Percentiles rank a stretch among this genome's conserved stretches.
Evolutionary conservation across 2,888 invertebrate species (phyloP).

Genomic region (Lycophotia porphyrea): DNA sequence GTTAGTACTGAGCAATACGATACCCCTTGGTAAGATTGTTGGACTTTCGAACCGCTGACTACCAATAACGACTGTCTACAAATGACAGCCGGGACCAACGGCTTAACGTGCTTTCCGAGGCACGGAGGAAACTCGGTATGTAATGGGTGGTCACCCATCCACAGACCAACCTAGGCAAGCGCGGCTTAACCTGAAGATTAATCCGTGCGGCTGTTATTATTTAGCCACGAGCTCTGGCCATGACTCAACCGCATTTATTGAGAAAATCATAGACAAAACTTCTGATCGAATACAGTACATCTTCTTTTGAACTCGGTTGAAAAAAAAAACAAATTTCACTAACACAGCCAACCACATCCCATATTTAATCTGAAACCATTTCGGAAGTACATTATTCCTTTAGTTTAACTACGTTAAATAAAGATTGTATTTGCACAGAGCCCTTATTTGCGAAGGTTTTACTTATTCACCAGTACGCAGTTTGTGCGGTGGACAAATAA

Average conservation of each 20-base stretch:
- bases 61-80: too few species aligned
- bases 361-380: slow-evolving; percentile 23
- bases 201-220: too few species aligned
- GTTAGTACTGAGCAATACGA: too few species aligned
- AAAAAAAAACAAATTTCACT: background rate
- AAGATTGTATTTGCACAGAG: slow-evolving; percentile 55
- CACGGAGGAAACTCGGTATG: too few species aligned
- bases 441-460: slow-evolving; percentile 62
- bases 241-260: background rate
- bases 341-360: background rate
- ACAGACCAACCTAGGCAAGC: too few species aligned
- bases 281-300: background rate
- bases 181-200: too few species aligned
- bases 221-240: background rate
- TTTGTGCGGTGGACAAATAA: slow-evolving; percentile 57
- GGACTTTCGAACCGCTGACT: too few species aligned
- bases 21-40: too few species aligned
- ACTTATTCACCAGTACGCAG: slow-evolving; percentile 61
- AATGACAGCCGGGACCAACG: too few species aligned
- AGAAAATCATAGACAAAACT: background rate
- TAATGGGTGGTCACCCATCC: too few species aligned
- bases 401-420: slow-evolving; percentile 47
- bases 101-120: too few species aligned
- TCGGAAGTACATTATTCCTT: slow-evolving; percentile 36
- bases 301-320: background rate